Conservation (phyloP, 2,797 vertebrate species). For the Tympanoctomys barrerae region DNA sequence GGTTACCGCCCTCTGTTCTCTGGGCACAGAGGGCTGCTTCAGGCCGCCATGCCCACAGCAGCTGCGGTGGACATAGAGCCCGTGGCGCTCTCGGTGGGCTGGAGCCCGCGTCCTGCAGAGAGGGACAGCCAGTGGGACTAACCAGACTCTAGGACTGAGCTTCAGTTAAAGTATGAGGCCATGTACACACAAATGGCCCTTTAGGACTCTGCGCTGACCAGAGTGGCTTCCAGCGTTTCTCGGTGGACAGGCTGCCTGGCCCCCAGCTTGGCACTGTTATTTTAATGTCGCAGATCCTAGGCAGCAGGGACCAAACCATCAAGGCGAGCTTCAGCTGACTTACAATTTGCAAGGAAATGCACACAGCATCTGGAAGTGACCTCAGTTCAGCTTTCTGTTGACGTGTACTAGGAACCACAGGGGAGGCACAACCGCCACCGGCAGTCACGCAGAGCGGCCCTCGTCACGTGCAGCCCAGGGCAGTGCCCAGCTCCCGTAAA, state of each 20-base stretch:
- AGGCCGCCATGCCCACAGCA: neutral
- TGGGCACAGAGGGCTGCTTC: neutral
- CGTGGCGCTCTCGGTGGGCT: neutral
- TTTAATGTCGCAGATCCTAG: constrained; percentile 51
- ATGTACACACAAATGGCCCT: accelerated
- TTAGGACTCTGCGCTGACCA: accelerated
- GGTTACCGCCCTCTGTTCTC: neutral
- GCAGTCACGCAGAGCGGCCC: constrained; percentile 77
- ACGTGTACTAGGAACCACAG: constrained; percentile 79
- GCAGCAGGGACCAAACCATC: neutral
- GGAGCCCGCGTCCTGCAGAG: neutral
- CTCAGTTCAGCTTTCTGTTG: constrained; percentile 59
- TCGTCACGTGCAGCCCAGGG: constrained; percentile 60
- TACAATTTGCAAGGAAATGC: constrained; percentile 70
- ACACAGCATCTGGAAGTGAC: constrained; percentile 86
- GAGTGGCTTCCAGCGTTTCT: constrained; percentile 14
- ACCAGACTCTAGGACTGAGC: neutral
- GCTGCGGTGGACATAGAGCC: neutral
- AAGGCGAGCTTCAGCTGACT: constrained; percentile 73
- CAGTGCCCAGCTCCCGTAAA: constrained; percentile 25
- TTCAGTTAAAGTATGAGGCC: neutral
- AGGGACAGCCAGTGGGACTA: neutral
- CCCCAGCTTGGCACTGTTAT: constrained; percentile 48
- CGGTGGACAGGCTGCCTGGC: neutral
- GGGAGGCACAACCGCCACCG: constrained; percentile 76